A percentile compares a stretch with the other conserved stretches of the same genome.
Conservation (phyloP, 1,140 invertebrate species). For the Globodera rostochiensis region DNA sequence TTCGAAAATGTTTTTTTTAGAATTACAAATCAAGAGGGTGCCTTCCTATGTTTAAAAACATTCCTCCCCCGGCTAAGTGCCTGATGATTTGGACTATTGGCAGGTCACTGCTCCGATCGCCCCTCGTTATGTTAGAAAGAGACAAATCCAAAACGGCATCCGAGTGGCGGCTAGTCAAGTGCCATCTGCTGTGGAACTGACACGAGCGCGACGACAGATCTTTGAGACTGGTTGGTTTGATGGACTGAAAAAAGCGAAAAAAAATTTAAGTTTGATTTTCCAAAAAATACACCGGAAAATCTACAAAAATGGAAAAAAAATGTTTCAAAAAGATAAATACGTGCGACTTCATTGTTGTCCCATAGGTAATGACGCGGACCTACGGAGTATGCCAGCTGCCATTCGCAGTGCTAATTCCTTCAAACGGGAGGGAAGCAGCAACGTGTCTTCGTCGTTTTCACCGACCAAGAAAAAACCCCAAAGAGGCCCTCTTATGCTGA, state of each 20-base stretch:
- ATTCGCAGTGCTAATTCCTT: conserved; percentile 21
- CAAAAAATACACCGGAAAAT: no score
- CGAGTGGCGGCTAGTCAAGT: conserved; percentile 13
- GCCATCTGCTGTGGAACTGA: conserved; percentile 27
- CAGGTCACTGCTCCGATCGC: conserved; percentile 26
- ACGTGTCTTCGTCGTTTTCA: conserved; percentile 4
- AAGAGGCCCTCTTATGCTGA: conserved; percentile 25
- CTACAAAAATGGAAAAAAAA: no score
- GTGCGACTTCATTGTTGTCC: not conserved
- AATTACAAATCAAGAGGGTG: no score
- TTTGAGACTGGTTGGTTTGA: conserved; percentile 16
- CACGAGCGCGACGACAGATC: conserved; percentile 24
- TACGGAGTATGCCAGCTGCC: conserved; percentile 24
- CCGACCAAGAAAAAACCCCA: conserved; percentile 19
- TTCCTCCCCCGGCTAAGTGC: no score
- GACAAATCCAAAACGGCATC: conserved; percentile 22
- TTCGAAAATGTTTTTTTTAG: no score
- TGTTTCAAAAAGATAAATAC: not conserved
- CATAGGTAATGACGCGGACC: conserved; percentile 26
- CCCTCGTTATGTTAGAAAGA: conserved; percentile 14
- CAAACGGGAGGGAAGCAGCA: not conserved
- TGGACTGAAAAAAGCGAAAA: no score
- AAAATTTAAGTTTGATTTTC: no score
- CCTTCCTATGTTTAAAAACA: no score
- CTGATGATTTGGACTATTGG: not conserved